Conservation (phyloP, 2,113 vertebrate genomes). For the Haemorhous mexicanus region DNA sequence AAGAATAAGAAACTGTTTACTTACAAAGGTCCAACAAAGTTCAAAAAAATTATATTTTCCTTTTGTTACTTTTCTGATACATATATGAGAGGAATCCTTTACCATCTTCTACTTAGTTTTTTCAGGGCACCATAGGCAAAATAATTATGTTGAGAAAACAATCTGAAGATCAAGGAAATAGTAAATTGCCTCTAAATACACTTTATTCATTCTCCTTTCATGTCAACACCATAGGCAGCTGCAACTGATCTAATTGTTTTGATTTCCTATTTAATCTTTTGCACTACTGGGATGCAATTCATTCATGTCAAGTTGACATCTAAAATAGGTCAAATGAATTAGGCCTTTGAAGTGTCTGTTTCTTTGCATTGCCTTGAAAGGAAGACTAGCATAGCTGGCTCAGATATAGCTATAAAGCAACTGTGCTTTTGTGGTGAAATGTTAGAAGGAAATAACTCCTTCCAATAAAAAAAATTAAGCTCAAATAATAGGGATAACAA, state of each 20-base stretch:
- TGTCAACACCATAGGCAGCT: neutral
- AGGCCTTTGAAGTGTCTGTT: neutral
- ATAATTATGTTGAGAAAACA: neutral
- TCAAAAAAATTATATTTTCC: neutral
- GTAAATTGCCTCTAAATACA: neutral
- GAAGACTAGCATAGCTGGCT: neutral
- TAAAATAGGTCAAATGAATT: neutral
- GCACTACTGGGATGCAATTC: neutral
- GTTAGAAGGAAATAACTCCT: neutral
- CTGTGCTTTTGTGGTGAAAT: neutral
- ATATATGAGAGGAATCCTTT: neutral
- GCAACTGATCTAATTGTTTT: neutral
- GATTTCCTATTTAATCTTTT: neutral
- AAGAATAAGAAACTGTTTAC: neutral
- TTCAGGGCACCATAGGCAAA: neutral
- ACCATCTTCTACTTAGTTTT: neutral
- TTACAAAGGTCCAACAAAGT: neutral
- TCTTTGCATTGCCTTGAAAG: neutral
- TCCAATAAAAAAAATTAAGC: neutral
- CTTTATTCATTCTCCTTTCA: neutral
- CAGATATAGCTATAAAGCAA: neutral
- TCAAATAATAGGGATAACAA: neutral
- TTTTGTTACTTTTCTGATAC: neutral
- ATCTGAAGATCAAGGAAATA: neutral
- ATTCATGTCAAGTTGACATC: neutral